A percentile compares a stretch with the other conserved stretches of the same genome.
phyloP scores from a whole-genome alignment of 1,140 invertebrate species.

The Akabosia matsudoensis region DNA sequence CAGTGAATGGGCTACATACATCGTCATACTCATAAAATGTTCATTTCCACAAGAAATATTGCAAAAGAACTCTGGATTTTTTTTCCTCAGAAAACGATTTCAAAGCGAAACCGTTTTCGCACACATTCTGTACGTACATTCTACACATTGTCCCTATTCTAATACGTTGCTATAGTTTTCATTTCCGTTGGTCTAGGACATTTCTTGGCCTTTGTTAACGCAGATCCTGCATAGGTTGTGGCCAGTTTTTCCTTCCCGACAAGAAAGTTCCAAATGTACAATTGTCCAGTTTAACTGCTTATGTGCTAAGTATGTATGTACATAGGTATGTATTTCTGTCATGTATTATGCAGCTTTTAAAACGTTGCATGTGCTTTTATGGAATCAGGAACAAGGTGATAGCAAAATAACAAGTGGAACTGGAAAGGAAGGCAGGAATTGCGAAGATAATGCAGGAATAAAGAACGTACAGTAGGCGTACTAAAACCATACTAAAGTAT shows the following conservation, averaged over 20 bases:
- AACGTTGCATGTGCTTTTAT: no score
- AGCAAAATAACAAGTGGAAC: no score
- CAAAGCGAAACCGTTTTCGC: not conserved
- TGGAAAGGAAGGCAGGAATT: not conserved
- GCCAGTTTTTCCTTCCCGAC: not conserved
- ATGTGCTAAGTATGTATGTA: not conserved
- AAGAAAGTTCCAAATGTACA: not conserved
- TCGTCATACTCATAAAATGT: slow-evolving; percentile 16
- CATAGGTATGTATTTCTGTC: no score
- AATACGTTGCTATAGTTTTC: not conserved
- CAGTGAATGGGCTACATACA: not conserved
- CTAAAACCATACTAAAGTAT: not conserved
- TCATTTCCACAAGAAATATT: not conserved
- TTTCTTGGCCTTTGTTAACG: not conserved
- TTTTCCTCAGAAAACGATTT: not conserved
- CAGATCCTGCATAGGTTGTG: no score
- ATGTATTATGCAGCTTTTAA: no score
- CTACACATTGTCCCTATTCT: no score
- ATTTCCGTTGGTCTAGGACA: not conserved
- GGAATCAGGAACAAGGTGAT: no score
- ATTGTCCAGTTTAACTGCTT: slow-evolving; percentile 7
- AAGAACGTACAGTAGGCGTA: no score
- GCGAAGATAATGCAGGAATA: not conserved
- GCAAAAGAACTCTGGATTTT: slow-evolving; percentile 1
- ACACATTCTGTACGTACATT: not conserved